These are phyloP conservation scores for Sanderia malayensis DNA, from an alignment of 30 jellyfish, hydroid and myxozoan genomes.

Conservation along the genomic window DNA sequence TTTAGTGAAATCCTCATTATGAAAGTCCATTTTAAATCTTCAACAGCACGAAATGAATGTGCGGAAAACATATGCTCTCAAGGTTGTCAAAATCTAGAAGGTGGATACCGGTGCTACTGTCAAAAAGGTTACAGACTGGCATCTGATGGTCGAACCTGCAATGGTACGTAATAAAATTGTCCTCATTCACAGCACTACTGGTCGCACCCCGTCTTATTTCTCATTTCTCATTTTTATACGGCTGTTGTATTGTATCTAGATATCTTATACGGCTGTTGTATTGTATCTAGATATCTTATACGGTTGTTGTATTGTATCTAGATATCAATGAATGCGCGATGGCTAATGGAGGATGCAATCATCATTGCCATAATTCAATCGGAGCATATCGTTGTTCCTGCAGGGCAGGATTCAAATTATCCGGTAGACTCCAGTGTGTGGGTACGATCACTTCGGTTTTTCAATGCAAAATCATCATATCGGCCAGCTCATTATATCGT, in stretches of 20 bases:
- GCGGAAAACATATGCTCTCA: constrained; percentile 52
- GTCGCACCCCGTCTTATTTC: too few relatives aligned
- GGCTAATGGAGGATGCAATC: constrained; percentile 71
- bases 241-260: too few relatives aligned
- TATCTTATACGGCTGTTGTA: constrained; percentile 5
- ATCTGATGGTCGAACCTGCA: constrained; percentile 64
- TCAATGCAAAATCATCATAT: too few relatives aligned
- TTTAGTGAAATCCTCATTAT: too few relatives aligned
- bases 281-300: constrained; percentile 51
- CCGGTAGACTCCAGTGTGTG: constrained; percentile 36
- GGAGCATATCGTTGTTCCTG: constrained; percentile 81
- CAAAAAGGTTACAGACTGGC: constrained; percentile 82
- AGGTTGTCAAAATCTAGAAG: constrained; percentile 80
- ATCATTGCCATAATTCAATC: constrained; percentile 56
- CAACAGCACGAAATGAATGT: constrained; percentile 83
- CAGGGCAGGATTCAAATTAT: constrained; percentile 40
- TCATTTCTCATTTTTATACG: too few relatives aligned
- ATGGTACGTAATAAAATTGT: too few relatives aligned
- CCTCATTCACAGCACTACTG: too few relatives aligned
- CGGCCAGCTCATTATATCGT: too few relatives aligned
- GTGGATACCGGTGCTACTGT: constrained; percentile 83
- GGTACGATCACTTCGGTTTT: too few relatives aligned
- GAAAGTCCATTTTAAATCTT: too few relatives aligned
- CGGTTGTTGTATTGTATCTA: too few relatives aligned
- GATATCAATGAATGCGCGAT: constrained; percentile 82